These are phyloP conservation scores for Centropyge bicolor DNA, from an alignment of 2,797 vertebrate species.

Conservation along the genomic window DNA sequence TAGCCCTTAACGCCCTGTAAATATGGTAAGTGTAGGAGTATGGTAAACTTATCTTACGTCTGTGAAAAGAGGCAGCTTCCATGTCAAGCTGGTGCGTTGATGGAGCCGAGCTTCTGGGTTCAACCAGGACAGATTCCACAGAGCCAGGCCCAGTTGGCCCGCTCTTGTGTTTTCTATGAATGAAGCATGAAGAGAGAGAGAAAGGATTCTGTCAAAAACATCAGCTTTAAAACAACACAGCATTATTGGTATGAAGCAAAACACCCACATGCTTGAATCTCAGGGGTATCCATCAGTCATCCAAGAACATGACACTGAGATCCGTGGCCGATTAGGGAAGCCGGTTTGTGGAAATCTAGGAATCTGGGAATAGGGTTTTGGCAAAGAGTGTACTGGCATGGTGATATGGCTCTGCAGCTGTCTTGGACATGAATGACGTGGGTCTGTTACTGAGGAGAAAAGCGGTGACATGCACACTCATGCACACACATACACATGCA, in stretches of 20 bases:
- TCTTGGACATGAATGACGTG: conserved; percentile 61
- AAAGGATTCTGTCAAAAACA: conserved; percentile 60
- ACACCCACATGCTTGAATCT: conserved; percentile 59
- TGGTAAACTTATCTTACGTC: conserved; percentile 36
- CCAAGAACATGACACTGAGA: conserved; percentile 75
- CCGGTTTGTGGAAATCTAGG: conserved; percentile 77
- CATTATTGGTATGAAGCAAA: conserved; percentile 60
- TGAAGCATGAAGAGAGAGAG: conserved; percentile 36
- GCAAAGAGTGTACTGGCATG: conserved; percentile 56
- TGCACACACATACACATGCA: conserved; percentile 15
- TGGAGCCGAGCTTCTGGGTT: conserved; percentile 46
- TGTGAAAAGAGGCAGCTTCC: conserved; percentile 37
- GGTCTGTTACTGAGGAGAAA: conserved; percentile 69
- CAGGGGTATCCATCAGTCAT: conserved; percentile 62
- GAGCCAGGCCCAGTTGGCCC: conserved; percentile 45
- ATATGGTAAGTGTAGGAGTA: conserved; percentile 50
- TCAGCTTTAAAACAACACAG: conserved; percentile 44
- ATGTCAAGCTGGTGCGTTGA: conserved; percentile 23
- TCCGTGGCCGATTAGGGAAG: conserved; percentile 73
- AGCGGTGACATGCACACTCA: conserved; percentile 36
- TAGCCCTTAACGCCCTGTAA: conserved; percentile 54
- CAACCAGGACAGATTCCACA: conserved; percentile 33
- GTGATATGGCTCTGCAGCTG: conserved; percentile 74
- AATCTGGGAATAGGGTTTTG: conserved; percentile 82
- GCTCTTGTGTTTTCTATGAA: conserved; percentile 60